Conservation (phyloP, 2,113 vertebrate genomes). For the Chionodraco myersi region DNA sequence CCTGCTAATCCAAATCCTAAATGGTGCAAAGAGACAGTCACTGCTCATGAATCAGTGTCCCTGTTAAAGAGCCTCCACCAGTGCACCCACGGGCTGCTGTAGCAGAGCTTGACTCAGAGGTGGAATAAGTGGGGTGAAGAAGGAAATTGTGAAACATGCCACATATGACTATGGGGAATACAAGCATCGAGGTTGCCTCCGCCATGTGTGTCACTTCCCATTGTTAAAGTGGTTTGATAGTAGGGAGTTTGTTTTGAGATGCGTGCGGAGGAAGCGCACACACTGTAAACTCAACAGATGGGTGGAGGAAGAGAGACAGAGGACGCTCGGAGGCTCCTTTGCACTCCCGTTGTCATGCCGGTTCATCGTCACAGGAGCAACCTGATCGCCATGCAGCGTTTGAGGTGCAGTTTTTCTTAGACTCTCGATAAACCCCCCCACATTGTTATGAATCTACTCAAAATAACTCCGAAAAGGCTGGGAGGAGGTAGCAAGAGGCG, state of each 20-base stretch:
- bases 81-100: slow-evolving; percentile 38
- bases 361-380: slow-evolving; percentile 73
- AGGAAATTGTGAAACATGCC: slow-evolving; percentile 32
- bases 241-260: slow-evolving; percentile 41
- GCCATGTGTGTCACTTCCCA: slow-evolving; percentile 24
- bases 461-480: slow-evolving; percentile 11
- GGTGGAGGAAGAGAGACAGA: slow-evolving; percentile 33
- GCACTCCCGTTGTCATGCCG: slow-evolving; percentile 61
- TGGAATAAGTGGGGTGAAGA: background rate
- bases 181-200: slow-evolving; percentile 27
- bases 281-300: slow-evolving; percentile 83
- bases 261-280: slow-evolving; percentile 35
- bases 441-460: background rate
- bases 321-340: slow-evolving; percentile 60
- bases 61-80: slow-evolving; percentile 25
- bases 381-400: slow-evolving; percentile 63
- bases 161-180: slow-evolving; percentile 43
- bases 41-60: slow-evolving; percentile 39
- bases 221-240: slow-evolving; percentile 33
- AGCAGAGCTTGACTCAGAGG: background rate
- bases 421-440: background rate
- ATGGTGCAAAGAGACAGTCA: slow-evolving; percentile 39
- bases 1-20: slow-evolving; percentile 42
- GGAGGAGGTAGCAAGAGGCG: slow-evolving; percentile 20
- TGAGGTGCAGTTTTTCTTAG: slow-evolving; percentile 8